Conservation (phyloP, 1,140 invertebrate species). For the Zaprionus taronus region DNA sequence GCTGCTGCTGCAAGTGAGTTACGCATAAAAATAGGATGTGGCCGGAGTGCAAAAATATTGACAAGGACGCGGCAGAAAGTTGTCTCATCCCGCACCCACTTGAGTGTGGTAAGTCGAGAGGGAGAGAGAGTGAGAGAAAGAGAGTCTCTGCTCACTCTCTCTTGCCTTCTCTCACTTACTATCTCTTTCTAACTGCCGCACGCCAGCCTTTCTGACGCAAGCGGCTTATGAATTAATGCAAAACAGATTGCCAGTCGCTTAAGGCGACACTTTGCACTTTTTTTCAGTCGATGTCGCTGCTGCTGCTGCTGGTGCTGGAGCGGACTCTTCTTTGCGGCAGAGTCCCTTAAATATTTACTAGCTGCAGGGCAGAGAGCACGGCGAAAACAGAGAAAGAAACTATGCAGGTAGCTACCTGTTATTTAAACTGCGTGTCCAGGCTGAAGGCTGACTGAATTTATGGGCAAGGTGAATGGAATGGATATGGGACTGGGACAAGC, state of each 20-base stretch:
- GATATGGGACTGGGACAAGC: background rate
- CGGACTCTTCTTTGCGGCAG: constrained; percentile 22
- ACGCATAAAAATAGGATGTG: constrained; percentile 50
- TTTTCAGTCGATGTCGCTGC: constrained; percentile 25
- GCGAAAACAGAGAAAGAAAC: constrained; percentile 43
- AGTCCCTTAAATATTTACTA: constrained; percentile 74
- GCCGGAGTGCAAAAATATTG: constrained; percentile 45
- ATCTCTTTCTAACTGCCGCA: background rate
- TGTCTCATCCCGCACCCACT: constrained; percentile 5
- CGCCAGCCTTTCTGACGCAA: constrained; percentile 59
- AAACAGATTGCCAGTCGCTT: constrained; percentile 75
- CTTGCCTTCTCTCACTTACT: background rate
- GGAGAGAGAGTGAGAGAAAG: constrained; percentile 19
- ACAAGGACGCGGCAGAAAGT: constrained; percentile 36
- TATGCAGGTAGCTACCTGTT: constrained; percentile 56
- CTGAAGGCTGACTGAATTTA: constrained; percentile 47
- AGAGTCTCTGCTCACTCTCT: background rate
- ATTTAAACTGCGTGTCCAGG: constrained; percentile 65
- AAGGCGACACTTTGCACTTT: constrained; percentile 81
- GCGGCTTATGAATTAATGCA: constrained; percentile 81
- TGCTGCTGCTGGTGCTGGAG: constrained; percentile 18
- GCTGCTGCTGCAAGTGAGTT: constrained; percentile 61
- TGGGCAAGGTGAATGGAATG: constrained; percentile 18
- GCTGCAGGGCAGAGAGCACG: constrained; percentile 39
- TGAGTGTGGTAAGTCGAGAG: constrained; percentile 15